phyloP scores from a whole-genome alignment of 2,797 vertebrate genomes.

The Enteromius trimaculatus region DNA sequence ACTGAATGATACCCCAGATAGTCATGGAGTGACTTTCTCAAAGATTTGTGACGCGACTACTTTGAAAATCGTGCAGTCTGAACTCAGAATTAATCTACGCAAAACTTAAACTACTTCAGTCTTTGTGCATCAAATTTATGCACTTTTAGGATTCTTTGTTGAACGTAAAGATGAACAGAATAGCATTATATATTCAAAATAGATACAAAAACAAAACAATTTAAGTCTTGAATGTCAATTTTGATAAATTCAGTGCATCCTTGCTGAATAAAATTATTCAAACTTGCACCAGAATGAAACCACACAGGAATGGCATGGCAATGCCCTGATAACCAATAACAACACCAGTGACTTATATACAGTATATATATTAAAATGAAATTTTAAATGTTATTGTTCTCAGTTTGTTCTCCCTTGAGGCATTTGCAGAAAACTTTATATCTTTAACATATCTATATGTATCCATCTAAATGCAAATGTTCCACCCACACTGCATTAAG shows the following conservation, averaged over 20 bases:
- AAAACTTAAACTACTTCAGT: too few species aligned
- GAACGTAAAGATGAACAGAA: not conserved
- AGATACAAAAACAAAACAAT: too few species aligned
- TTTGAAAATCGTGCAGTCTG: too few species aligned
- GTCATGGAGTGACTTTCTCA: too few species aligned
- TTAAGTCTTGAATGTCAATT: not conserved
- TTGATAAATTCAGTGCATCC: not conserved
- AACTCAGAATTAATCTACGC: too few species aligned
- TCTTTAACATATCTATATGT: constrained; percentile 76
- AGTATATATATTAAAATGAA: not conserved
- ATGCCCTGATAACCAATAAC: constrained; percentile 1
- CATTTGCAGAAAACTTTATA: constrained; percentile 63
- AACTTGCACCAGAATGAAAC: not conserved
- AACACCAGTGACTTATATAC: not conserved
- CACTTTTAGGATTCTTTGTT: too few species aligned
- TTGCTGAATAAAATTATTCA: not conserved
- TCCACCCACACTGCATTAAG: constrained; percentile 65
- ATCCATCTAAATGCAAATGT: constrained; percentile 85
- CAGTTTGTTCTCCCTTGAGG: constrained; percentile 32
- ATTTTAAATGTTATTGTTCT: constrained; percentile 33
- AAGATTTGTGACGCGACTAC: too few species aligned
- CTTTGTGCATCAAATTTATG: too few species aligned
- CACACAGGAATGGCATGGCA: not conserved
- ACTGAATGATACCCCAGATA: too few species aligned
- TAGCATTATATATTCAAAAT: not conserved